These are phyloP conservation scores for Netelia fuscicornis DNA, from an alignment of 2,888 invertebrate genomes.

Conservation along the genomic window DNA sequence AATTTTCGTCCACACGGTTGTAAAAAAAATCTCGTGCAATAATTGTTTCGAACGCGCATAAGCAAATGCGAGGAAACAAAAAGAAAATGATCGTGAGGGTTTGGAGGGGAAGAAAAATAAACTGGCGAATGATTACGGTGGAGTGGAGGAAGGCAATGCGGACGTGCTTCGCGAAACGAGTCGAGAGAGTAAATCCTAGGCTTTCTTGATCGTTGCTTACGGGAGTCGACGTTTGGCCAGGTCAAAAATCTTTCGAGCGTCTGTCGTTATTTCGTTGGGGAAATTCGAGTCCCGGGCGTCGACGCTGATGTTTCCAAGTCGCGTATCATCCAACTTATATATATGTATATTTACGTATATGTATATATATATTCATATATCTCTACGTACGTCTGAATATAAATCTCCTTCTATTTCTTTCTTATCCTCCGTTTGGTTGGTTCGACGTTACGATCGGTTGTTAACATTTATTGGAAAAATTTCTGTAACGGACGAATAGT, in stretches of 20 bases:
- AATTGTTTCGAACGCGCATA: not conserved
- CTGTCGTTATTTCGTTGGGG: conserved; percentile 20
- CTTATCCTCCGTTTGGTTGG: conserved; percentile 36
- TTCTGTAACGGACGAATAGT: not conserved
- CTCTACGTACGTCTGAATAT: conserved; percentile 1
- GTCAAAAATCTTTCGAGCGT: conserved; percentile 48
- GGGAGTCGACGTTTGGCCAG: conserved; percentile 45
- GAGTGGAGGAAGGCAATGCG: conserved; percentile 49
- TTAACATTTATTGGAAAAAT: not conserved
- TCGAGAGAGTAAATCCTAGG: conserved; percentile 64
- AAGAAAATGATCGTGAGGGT: conserved; percentile 36
- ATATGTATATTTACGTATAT: conserved; percentile 15
- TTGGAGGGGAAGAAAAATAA: conserved; percentile 51
- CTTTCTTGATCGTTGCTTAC: conserved; percentile 73
- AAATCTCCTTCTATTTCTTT: conserved; percentile 2
- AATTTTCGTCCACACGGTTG: too few species aligned
- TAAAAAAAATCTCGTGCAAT: too few species aligned
- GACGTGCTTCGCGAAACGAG: conserved; percentile 63
- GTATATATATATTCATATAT: not conserved
- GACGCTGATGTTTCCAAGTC: conserved; percentile 38
- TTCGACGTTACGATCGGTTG: conserved; percentile 11
- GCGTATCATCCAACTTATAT: conserved; percentile 29
- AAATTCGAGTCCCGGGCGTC: conserved; percentile 50
- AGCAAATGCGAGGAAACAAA: not conserved
- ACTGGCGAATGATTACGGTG: conserved; percentile 35